Evolutionary conservation across 2,888 invertebrate species (phyloP).

Genomic region (Agrilus cyanescens): DNA sequence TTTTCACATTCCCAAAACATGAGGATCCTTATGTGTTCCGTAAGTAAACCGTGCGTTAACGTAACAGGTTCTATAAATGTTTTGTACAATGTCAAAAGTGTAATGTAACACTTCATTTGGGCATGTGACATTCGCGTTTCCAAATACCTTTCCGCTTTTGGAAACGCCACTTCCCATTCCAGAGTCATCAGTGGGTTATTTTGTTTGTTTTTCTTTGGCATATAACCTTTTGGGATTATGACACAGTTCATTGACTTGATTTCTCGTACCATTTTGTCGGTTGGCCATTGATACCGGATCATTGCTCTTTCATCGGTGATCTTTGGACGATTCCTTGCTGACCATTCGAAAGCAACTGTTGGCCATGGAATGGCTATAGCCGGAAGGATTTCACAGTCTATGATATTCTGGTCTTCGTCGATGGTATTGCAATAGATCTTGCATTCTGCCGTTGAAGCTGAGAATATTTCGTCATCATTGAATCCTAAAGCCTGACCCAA

Average conservation of each 20-base stretch:
- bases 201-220: constrained; percentile 43
- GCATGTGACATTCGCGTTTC: constrained; percentile 59
- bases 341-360: constrained; percentile 56
- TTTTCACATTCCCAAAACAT: constrained; percentile 68
- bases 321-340: constrained; percentile 44
- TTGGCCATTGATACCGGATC: constrained; percentile 57
- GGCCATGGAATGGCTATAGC: constrained; percentile 65
- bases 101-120: constrained; percentile 59
- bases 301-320: constrained; percentile 45
- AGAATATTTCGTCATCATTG: constrained; percentile 39
- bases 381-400: constrained; percentile 56
- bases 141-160: constrained; percentile 62
- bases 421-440: constrained; percentile 50
- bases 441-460: constrained; percentile 50
- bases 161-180: constrained; percentile 71
- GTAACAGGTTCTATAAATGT: constrained; percentile 57
- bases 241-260: constrained; percentile 53
- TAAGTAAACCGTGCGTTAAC: constrained; percentile 50
- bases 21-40: constrained; percentile 60
- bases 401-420: constrained; percentile 33
- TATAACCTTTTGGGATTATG: constrained; percentile 57
- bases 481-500: constrained; percentile 49
- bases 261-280: constrained; percentile 51
- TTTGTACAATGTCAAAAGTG: constrained; percentile 57
- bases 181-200: constrained; percentile 38